Conservation (phyloP, 1,140 invertebrate genomes). For the Lucilia cuprina region DNA sequence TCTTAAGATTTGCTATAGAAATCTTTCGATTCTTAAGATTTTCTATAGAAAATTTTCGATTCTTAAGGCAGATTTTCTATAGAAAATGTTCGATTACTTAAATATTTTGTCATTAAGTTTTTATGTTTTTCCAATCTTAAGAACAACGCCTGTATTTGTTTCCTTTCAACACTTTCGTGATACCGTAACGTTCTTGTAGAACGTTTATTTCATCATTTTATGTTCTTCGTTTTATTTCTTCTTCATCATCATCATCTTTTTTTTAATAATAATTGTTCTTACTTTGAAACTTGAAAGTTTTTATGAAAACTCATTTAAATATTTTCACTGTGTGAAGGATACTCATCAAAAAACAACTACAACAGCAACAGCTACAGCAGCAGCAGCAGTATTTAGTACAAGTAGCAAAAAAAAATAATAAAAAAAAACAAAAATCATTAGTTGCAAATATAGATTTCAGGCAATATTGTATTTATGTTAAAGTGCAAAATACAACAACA, state of each 20-base stretch:
- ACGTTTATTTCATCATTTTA: background rate
- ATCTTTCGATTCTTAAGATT: no score
- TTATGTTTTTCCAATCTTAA: no score
- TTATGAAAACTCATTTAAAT: constrained; percentile 18
- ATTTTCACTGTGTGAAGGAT: background rate
- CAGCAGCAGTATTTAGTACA: background rate
- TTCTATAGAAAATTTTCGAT: no score
- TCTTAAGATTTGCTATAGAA: no score
- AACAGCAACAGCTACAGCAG: background rate
- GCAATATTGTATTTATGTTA: background rate
- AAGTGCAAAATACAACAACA: background rate
- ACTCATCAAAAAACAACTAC: background rate
- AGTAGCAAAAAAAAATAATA: background rate
- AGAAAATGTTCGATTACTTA: no score
- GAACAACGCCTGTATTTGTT: background rate
- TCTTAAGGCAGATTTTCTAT: no score
- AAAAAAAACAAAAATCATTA: background rate
- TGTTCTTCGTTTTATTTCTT: background rate
- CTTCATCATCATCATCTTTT: background rate
- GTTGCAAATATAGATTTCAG: background rate
- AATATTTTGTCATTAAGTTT: no score
- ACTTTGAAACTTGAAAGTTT: constrained; percentile 2
- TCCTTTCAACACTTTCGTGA: background rate
- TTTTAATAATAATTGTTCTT: constrained; percentile 4
- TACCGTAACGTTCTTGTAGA: background rate